Evolutionary conservation across 2,797 vertebrate species (phyloP).

Genomic region (Epinephelus coioides): DNA sequence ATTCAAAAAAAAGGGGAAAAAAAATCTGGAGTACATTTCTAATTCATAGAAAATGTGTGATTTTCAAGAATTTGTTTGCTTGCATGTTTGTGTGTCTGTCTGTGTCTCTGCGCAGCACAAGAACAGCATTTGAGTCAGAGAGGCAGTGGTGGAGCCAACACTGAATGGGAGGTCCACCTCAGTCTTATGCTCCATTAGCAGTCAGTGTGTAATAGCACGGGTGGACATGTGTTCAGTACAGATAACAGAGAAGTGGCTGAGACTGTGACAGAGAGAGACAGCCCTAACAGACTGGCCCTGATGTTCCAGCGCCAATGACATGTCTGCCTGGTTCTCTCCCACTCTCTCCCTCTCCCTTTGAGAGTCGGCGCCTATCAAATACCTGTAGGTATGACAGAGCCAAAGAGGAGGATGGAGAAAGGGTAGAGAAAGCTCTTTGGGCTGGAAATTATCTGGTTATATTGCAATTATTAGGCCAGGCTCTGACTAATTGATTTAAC

Average conservation of each 20-base stretch:
- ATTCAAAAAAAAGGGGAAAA: slow-evolving; percentile 16
- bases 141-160: slow-evolving; percentile 43
- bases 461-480: slow-evolving; percentile 54
- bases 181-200: slow-evolving; percentile 80
- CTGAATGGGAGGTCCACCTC: slow-evolving; percentile 77
- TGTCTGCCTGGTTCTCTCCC: slow-evolving; percentile 47
- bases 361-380: slow-evolving; percentile 49
- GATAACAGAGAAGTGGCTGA: slow-evolving; percentile 79
- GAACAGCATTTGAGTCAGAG: slow-evolving; percentile 46
- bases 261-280: slow-evolving; percentile 74
- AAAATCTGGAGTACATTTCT: slow-evolving; percentile 34
- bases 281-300: slow-evolving; percentile 73
- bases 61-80: slow-evolving; percentile 43
- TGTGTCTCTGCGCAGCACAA: slow-evolving; percentile 25
- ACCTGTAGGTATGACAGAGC: slow-evolving; percentile 49
- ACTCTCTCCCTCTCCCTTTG: slow-evolving; percentile 32
- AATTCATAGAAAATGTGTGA: slow-evolving; percentile 55
- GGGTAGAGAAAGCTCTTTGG: slow-evolving; percentile 20
- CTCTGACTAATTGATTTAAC: slow-evolving; percentile 70
- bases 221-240: slow-evolving; percentile 78
- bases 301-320: slow-evolving; percentile 61
- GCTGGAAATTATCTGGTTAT: slow-evolving; percentile 53
- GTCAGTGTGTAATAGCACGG: slow-evolving; percentile 77
- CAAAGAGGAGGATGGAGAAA: slow-evolving; percentile 28
- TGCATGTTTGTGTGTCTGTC: slow-evolving; percentile 15